phyloP scores from a whole-genome alignment of 92 coral and sea anemone species.

The Muricea muricata region DNA sequence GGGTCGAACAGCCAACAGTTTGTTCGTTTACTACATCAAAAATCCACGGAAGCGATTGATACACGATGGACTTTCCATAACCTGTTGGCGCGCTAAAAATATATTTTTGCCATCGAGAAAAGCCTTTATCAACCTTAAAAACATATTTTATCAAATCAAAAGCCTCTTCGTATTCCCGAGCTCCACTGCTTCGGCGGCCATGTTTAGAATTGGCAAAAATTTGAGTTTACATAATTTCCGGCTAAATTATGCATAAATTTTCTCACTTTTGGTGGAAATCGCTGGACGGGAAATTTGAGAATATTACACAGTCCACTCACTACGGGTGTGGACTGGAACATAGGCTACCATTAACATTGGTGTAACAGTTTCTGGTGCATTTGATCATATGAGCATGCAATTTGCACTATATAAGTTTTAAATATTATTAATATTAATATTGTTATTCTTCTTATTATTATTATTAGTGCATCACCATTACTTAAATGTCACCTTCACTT shows the following conservation, averaged over 20 bases:
- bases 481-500: too few species aligned
- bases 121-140: background rate
- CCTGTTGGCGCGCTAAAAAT: background rate
- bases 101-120: background rate
- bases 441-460: too few species aligned
- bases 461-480: too few species aligned
- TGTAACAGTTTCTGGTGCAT: too few species aligned
- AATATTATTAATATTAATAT: too few species aligned
- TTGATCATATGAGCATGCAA: too few species aligned
- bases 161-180: background rate
- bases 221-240: background rate
- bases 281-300: slow-evolving; percentile 9
- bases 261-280: background rate
- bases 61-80: background rate
- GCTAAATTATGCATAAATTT: background rate
- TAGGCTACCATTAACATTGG: too few species aligned
- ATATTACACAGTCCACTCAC: slow-evolving; percentile 9
- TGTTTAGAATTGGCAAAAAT: background rate
- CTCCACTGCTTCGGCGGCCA: background rate
- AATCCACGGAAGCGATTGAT: background rate
- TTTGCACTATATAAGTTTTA: too few species aligned
- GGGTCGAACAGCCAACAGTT: background rate
- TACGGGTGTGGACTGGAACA: too few species aligned
- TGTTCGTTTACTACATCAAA: background rate
- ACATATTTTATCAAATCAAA: background rate